Percentiles rank a stretch among this genome's conserved stretches.
Evolutionary conservation across 2,797 vertebrate genomes (phyloP).

Genomic region (Carcharodon carcharias): DNA sequence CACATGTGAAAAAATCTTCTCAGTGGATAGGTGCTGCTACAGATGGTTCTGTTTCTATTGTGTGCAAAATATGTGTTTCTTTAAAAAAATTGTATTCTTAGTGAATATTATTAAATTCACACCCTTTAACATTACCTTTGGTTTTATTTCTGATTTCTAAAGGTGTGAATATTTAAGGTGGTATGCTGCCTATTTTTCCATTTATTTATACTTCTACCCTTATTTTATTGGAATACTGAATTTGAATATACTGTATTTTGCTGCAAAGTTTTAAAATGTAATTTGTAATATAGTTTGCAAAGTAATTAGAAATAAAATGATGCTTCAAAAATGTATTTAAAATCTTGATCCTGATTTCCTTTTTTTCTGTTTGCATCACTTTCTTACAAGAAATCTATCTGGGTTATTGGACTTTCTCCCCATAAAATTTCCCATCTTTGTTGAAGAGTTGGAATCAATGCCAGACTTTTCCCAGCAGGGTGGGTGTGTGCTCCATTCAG

Average conservation of each 20-base stretch:
- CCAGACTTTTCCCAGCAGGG: not conserved
- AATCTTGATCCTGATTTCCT: not conserved
- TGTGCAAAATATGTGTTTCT: not conserved
- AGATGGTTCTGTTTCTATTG: not conserved
- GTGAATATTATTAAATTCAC: not conserved
- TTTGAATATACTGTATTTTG: slow-evolving; percentile 11
- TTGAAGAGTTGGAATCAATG: not conserved
- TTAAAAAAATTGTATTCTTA: not conserved
- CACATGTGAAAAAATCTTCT: not conserved
- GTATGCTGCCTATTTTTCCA: not conserved
- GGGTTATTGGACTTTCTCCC: not conserved
- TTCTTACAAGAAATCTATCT: not conserved
- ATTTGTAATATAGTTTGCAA: not conserved
- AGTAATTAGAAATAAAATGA: slow-evolving; percentile 27
- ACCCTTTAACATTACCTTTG: not conserved
- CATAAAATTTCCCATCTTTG: not conserved
- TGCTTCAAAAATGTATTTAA: not conserved
- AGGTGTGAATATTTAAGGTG: not conserved
- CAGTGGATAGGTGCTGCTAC: not conserved
- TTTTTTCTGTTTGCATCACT: not conserved
- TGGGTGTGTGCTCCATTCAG: not conserved
- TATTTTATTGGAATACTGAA: not conserved
- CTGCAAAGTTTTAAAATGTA: not conserved
- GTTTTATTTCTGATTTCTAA: not conserved
- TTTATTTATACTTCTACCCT: not conserved